Conservation (phyloP, 1,140 invertebrate species). For the Chironomus tepperi region DNA sequence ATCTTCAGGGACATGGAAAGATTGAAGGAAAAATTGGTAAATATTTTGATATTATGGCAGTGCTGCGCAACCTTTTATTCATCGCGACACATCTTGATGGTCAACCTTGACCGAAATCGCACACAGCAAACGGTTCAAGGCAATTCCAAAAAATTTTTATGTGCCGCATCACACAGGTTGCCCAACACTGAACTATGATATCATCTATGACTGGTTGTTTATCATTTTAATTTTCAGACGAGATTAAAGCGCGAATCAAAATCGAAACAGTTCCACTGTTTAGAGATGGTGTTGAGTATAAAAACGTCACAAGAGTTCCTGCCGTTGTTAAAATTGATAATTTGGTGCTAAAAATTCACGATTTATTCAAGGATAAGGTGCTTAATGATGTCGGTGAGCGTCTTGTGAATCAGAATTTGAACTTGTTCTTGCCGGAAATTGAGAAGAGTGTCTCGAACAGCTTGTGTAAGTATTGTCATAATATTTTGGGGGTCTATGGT, state of each 20-base stretch:
- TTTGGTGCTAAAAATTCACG: neutral
- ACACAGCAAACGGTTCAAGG: too few relatives aligned
- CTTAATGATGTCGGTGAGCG: neutral
- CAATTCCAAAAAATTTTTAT: neutral
- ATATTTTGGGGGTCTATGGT: neutral
- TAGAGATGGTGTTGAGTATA: neutral
- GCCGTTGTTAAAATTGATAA: neutral
- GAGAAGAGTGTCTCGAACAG: neutral
- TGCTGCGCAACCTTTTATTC: too few relatives aligned
- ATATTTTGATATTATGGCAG: too few relatives aligned
- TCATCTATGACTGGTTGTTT: too few relatives aligned
- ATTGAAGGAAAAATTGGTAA: neutral
- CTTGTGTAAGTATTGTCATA: neutral
- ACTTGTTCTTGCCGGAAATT: neutral
- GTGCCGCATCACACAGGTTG: neutral
- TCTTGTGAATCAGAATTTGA: neutral
- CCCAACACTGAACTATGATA: too few relatives aligned
- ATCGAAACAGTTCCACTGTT: too few relatives aligned
- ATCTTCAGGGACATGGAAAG: neutral
- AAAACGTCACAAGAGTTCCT: neutral
- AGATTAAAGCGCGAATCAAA: too few relatives aligned
- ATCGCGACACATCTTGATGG: too few relatives aligned
- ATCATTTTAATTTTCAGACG: too few relatives aligned
- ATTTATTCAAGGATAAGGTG: constrained; percentile 3
- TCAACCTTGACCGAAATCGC: too few relatives aligned